Evolutionary conservation across 2,797 vertebrate genomes (phyloP), one percentile per base, ranked within the genome.

Genomic region (Melanotaenia boesemani): DNA sequence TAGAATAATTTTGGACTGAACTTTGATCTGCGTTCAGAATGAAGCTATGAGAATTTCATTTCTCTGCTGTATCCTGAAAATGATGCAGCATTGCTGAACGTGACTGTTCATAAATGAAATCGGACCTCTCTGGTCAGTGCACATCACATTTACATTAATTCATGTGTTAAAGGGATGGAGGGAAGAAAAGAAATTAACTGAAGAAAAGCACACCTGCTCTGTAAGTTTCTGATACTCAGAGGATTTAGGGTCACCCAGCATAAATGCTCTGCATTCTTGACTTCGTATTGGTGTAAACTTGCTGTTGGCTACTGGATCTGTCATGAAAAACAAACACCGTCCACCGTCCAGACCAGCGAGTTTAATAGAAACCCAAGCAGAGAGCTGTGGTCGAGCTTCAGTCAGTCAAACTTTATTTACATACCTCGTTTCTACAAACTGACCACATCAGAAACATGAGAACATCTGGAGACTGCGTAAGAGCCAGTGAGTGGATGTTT

Each of bases 361-460:
- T 80, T 64, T 44, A n/a, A 24, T 0, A 24, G 82, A 77, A 86
- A 77, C 74, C 22, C 3, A 73, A 88, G 75, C 61, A 34, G 20
- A 24, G 74, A 69, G 60, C 44, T 57, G 15, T 3, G 32, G 39
- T 46, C 26, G 6, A 44, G 57, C 73, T 71, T 68, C 59, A 70
- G 0, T 76, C 80, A 54, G 76, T 66, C 77, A 30, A 46, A 72
- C 65, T 79, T 76, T 76, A 79, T 82, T 87, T 84, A 71, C 74
- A 46, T 18, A 46, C 6, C 44, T 7, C 41, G 4, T 44, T 44
- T 44, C 41, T 15, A 58, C 61, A 34, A 63, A 56, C n/a, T 12
- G 24, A 82, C 26, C 56, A 18, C 83, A 41, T 48, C 64, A 59
- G 73, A 60, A 77, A 67, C 66, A 54, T 0, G 28, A 72, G 67